These are phyloP conservation scores for Telmatochromis sp. DNA, from an alignment of 2,113 vertebrate genomes.

Conservation along the genomic window DNA sequence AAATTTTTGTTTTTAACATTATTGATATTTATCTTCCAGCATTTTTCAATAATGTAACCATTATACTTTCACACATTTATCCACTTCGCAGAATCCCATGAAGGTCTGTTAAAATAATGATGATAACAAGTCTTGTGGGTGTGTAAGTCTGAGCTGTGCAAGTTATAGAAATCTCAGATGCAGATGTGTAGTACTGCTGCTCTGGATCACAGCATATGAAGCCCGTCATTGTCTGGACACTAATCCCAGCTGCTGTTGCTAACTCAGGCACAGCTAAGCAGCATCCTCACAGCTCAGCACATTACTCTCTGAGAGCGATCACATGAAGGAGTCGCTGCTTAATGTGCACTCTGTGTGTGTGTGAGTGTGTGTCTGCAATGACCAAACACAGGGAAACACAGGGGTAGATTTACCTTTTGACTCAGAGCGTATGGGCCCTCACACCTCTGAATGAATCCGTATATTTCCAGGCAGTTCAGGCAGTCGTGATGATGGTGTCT, in stretches of 20 bases:
- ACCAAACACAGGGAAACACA: background rate
- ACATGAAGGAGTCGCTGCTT: background rate
- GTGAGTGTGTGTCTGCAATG: background rate
- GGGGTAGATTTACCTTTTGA: background rate
- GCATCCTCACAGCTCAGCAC: slow-evolving; percentile 37
- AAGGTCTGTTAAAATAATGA: background rate
- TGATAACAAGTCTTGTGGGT: background rate
- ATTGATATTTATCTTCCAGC: background rate
- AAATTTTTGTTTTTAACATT: background rate
- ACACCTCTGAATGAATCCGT: background rate
- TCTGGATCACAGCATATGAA: background rate
- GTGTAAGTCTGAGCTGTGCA: background rate
- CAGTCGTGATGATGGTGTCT: background rate
- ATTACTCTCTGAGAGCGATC: background rate
- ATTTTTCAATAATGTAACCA: background rate
- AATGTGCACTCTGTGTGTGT: background rate
- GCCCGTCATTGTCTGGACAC: background rate
- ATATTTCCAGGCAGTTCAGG: background rate
- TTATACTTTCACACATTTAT: background rate
- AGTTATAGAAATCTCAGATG: background rate
- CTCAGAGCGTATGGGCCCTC: background rate
- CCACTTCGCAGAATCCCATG: background rate
- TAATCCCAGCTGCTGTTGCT: slow-evolving; percentile 30
- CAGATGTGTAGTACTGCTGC: background rate
- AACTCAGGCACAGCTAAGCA: slow-evolving; percentile 19